Evolutionary conservation across 2,888 invertebrate species (phyloP).

Genomic region (Harmothoe impar): DNA sequence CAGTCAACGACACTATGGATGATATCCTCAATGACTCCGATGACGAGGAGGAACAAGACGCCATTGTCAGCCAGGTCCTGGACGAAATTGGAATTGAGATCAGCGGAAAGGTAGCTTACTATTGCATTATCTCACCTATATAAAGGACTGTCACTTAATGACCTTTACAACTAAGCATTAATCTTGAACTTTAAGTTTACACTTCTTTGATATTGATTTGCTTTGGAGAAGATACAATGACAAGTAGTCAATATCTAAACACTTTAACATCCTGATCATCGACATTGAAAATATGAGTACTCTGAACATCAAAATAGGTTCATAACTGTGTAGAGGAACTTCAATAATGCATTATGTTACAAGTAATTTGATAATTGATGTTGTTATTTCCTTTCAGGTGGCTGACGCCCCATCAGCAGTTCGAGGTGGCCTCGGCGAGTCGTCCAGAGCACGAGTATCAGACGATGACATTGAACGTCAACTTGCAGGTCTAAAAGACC

Average conservation of each 20-base stretch:
- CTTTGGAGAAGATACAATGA: too few relatives aligned
- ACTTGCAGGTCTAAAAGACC: constrained; percentile 79
- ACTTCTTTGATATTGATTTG: too few relatives aligned
- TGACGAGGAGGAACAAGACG: constrained; percentile 94
- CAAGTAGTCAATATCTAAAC: too few relatives aligned
- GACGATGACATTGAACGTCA: constrained; percentile 84
- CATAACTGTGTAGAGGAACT: too few relatives aligned
- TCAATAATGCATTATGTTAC: too few relatives aligned
- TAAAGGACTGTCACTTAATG: neutral
- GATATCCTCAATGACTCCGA: constrained; percentile 94
- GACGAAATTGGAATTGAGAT: constrained; percentile 98
- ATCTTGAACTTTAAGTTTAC: too few relatives aligned
- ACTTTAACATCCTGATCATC: too few relatives aligned
- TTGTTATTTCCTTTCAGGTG: constrained; percentile 76
- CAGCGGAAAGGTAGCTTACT: constrained; percentile 89
- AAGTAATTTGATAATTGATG: too few relatives aligned
- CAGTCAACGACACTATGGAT: constrained; percentile 94
- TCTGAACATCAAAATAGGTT: too few relatives aligned
- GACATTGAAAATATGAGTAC: too few relatives aligned
- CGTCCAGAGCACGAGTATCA: constrained; percentile 77
- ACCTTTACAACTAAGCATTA: too few relatives aligned
- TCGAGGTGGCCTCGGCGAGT: constrained; percentile 81
- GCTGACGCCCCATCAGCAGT: constrained; percentile 83
- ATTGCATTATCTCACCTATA: neutral
- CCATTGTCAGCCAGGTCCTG: constrained; percentile 93